These are phyloP conservation scores for Triplophysa rosa DNA, from an alignment of 2,113 vertebrate genomes.

Conservation along the genomic window DNA sequence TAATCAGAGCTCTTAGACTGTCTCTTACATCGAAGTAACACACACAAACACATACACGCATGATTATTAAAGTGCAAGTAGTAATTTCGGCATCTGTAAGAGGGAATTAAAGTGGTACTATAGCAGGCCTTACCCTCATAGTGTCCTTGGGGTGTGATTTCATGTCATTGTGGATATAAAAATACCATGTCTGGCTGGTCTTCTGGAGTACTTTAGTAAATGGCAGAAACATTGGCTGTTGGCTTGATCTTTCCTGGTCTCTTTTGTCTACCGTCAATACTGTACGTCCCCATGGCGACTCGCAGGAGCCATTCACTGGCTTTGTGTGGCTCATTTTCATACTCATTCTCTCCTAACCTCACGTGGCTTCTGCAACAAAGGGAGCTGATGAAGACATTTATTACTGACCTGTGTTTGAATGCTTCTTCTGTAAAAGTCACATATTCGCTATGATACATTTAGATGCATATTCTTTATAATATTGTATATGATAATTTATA, in stretches of 20 bases:
- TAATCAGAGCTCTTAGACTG: neutral
- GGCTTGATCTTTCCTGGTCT: slow-evolving; percentile 10
- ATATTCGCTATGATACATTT: neutral
- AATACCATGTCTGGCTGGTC: neutral
- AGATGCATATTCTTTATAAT: neutral
- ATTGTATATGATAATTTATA: too few species aligned
- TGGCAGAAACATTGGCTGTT: neutral
- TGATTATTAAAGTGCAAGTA: slow-evolving; percentile 2
- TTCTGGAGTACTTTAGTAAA: slow-evolving; percentile 26
- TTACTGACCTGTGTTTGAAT: slow-evolving; percentile 1
- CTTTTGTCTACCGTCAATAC: slow-evolving; percentile 26
- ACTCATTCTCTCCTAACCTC: neutral
- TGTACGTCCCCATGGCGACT: slow-evolving; percentile 1
- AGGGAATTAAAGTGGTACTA: neutral
- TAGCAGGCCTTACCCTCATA: neutral
- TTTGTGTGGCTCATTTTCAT: slow-evolving; percentile 4
- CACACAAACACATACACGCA: slow-evolving; percentile 1
- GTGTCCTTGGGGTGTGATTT: slow-evolving; percentile 35
- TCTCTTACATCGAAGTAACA: neutral
- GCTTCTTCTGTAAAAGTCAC: neutral
- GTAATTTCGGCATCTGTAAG: slow-evolving; percentile 9
- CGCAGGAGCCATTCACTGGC: neutral
- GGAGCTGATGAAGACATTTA: neutral
- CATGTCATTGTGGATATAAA: slow-evolving; percentile 30
- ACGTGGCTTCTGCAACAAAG: neutral